Base-by-base conservation (phyloP, 2,888 invertebrate species). In the Uloborus plumipes region DNA sequence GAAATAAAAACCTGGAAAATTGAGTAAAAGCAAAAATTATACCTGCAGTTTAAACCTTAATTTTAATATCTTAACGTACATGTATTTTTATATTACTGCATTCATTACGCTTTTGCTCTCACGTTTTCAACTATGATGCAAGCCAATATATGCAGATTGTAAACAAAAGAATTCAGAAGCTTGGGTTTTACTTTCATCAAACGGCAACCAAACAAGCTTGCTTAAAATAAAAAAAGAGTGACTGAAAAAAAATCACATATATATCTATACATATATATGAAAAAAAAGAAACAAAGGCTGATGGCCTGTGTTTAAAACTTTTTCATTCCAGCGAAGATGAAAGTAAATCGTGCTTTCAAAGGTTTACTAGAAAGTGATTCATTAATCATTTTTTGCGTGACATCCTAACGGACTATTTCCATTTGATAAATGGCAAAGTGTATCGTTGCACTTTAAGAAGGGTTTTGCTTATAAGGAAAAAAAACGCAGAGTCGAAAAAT, bases 341-440 rank as follows among this genome's bases (percentile, higher is more conserved):
- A 78, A 71, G 77, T 71, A 71, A 78, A 78, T 78, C 77, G 77
- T 78, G 77, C 77, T 78, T 78, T 78, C 71, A 78, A 78, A 71
- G 77, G 70, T 78, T 78, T 64, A 78, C 77, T 78, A 71, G 70
- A 70, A 78, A 78, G 71, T 64, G 77, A 78, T 78, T 78, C 77
- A 78, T 78, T 78, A 78, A 78, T 78, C 77, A 78, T 78, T 58
- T 77, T 78, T 75, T 71, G 71, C 71, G 64, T 78, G 77, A 78
- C 77, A 78, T 70, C 65, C 70, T 70, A 78, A 71, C 77, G 64
- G 77, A 78, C 70, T 78, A 78, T 78, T 78, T 78, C 77, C 64
- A 78, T 70, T 78, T 78, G 77, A 78, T 78, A 71, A 78, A 78
- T 78, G 77, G 71, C 77, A 78, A 78, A 78, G 71, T 78, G 53